Evolutionary conservation across 2,113 vertebrate species (phyloP), one percentile per base, ranked within the genome.

Genomic region (Labeo rohita): DNA sequence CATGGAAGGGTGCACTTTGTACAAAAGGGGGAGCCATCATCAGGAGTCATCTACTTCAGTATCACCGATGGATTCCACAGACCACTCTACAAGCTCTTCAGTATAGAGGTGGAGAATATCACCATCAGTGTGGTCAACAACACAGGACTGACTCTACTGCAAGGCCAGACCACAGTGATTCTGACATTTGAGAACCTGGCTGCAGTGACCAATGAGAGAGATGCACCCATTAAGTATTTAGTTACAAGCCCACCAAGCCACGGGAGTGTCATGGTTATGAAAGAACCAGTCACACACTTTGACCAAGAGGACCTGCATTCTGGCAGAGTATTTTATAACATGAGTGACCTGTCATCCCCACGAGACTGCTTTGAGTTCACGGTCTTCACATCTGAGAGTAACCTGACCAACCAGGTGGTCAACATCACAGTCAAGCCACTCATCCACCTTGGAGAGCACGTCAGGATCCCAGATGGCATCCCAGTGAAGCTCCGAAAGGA

Each of bases 21-120:
- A 47, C 96, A 97, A 70, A 94, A 97, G 87, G 96, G 96, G 73
- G 95, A 96, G 74, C 86, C 95, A 1, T 94, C 92, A 11, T 96
- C 96, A 7, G 96, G 96, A 0, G 95, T 94, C 11, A 97, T 98
- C 90, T 97, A 97, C 92, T 97, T 99, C 80, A 97, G 95, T 0
- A 95, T 97, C 49, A 96, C 94, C 0, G 96, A 97, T 56, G 97
- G 97, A 18, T 91, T 95, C 70, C 97, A 97, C 87, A 89, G 87
- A 8, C 96, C 97, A 7, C 92, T 97, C 68, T 97, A 96, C 90
- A 97, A 96, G 89, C 92, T 96, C 0, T 97, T 98, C 74, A 95
- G 92, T 83, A 84, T 97, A 90, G 95, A 98, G 87, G 96, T 98
- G 4, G 89, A 93, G 52, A 95, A 96, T 13, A 83, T 95, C 0